phyloP scores from a whole-genome alignment of 2,888 invertebrate species.

The Acanthosepion pharaonis region DNA sequence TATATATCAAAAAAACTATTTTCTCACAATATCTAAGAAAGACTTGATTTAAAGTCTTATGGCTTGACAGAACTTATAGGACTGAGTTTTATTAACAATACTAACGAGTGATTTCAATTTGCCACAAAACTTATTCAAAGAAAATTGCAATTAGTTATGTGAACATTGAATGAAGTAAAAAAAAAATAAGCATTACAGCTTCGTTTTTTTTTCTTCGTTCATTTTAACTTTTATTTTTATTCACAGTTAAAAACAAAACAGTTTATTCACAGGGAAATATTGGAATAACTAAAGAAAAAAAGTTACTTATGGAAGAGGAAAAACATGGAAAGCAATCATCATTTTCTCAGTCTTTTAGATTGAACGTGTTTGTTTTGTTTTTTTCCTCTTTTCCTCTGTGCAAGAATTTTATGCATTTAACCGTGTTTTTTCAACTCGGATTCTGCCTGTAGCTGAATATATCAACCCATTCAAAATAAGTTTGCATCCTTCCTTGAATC shows the following conservation, averaged over 20 bases:
- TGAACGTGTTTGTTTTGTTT: not conserved
- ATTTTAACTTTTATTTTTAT: not conserved
- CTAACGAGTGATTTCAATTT: not conserved
- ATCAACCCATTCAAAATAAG: not conserved
- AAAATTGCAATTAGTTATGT: not conserved
- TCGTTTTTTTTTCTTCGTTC: not conserved
- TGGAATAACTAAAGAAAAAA: not conserved
- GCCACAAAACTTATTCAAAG: not conserved
- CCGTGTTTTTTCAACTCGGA: not conserved
- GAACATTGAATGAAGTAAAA: not conserved
- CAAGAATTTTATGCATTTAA: not conserved
- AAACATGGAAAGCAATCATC: not conserved
- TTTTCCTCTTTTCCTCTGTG: not conserved
- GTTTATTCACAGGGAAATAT: not conserved
- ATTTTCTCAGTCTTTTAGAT: not conserved
- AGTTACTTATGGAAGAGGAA: not conserved
- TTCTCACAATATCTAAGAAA: too few species aligned
- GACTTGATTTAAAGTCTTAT: too few species aligned
- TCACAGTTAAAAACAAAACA: slow-evolving; percentile 6
- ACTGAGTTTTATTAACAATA: not conserved
- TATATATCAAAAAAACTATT: too few species aligned
- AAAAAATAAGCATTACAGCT: not conserved
- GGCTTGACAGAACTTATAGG: too few species aligned
- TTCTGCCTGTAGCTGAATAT: not conserved
- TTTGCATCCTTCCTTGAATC: not conserved